Conservation (phyloP, 2,888 invertebrate species). For the Aphodius sticticus region DNA sequence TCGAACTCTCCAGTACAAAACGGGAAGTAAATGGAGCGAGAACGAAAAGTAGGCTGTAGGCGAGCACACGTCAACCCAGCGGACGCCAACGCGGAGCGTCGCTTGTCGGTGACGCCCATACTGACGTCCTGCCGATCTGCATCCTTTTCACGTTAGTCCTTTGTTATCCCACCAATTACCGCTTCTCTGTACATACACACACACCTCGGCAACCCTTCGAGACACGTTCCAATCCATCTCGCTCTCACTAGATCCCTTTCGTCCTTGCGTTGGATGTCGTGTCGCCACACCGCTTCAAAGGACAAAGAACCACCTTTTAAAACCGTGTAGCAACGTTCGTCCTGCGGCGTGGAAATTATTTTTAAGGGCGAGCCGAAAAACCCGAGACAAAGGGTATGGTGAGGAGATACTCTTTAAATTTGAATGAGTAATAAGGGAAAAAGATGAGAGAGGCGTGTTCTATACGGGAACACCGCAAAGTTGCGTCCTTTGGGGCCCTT, state of each 20-base stretch:
- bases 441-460: background rate
- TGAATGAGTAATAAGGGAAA: conserved; percentile 47
- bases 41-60: background rate
- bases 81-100: background rate
- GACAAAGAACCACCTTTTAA: conserved; percentile 16
- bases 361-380: conserved; percentile 51
- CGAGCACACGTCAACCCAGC: background rate
- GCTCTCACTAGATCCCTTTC: background rate
- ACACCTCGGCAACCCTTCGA: background rate
- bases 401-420: conserved; percentile 43
- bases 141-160: conserved; percentile 49
- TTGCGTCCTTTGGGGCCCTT: background rate
- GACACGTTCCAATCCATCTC: background rate
- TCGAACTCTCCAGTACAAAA: background rate
- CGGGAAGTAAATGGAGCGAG: background rate
- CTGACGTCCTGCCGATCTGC: conserved; percentile 47
- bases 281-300: background rate
- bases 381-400: background rate
- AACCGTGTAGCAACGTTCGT: conserved; percentile 29
- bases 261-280: background rate
- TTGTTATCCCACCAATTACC: conserved; percentile 50
- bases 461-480: background rate
- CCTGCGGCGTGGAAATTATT: conserved; percentile 51
- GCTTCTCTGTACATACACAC: background rate
- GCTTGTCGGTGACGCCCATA: conserved; percentile 44